Evolutionary conservation across 2,113 vertebrate species (phyloP).

Genomic region (Paratilapia polleni): DNA sequence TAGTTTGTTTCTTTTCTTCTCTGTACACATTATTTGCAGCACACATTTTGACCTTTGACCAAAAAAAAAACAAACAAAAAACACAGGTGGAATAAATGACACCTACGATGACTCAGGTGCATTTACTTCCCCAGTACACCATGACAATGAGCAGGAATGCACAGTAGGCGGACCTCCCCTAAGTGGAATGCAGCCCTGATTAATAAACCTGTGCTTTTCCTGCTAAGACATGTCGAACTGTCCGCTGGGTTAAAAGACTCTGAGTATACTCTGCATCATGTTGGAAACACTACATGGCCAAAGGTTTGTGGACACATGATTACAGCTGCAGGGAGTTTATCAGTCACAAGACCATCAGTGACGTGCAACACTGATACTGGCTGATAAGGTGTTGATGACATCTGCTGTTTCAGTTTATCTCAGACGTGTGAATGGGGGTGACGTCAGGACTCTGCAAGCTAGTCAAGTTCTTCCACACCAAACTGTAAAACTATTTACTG

Average conservation of each 20-base stretch:
- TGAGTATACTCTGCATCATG: rapidly evolving
- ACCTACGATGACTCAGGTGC: neutral
- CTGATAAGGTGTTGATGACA: neutral
- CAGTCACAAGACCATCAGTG: neutral
- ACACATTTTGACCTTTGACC: neutral
- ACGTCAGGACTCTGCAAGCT: neutral
- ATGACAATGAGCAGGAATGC: neutral
- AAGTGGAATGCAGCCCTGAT: slow-evolving; percentile 1
- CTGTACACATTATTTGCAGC: neutral
- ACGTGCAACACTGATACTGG: neutral
- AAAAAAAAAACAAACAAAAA: neutral
- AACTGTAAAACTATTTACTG: neutral
- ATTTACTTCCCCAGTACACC: neutral
- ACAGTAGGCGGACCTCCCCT: neutral
- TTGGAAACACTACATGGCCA: neutral
- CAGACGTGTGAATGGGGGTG: neutral
- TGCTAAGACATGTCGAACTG: neutral
- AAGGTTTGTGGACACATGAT: neutral
- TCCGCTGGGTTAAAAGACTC: neutral
- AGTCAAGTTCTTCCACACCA: neutral
- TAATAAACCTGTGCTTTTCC: neutral
- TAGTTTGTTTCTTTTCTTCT: neutral
- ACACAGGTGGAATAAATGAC: neutral
- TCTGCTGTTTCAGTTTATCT: neutral
- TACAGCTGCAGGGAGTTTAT: neutral